Evolutionary conservation across 2,113 vertebrate species (phyloP).

Genomic region (Catagonus wagneri): DNA sequence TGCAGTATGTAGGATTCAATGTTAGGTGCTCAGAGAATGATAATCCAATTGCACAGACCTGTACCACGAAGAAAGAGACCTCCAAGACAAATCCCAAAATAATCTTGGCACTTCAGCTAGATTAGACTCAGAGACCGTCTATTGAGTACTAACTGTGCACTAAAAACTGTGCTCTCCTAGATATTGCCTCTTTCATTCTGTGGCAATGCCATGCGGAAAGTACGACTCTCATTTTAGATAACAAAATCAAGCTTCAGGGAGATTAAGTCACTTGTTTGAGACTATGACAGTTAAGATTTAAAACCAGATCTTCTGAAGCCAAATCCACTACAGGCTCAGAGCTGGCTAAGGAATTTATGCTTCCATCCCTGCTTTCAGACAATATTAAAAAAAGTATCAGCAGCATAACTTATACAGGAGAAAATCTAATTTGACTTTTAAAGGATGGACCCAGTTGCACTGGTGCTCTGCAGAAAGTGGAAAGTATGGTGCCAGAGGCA

Average conservation of each 20-base stretch:
- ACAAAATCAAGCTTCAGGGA: slow-evolving; percentile 4
- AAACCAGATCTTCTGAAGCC: slow-evolving; percentile 10
- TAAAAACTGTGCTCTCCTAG: neutral
- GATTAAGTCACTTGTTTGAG: neutral
- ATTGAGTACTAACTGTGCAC: neutral
- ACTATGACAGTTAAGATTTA: neutral
- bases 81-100: neutral
- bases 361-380: neutral
- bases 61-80: neutral
- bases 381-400: slow-evolving; percentile 69
- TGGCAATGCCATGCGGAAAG: neutral
- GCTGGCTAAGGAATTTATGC: neutral
- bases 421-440: slow-evolving; percentile 82
- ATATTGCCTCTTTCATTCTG: neutral
- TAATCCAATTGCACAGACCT: neutral
- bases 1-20: neutral
- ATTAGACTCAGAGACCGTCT: neutral
- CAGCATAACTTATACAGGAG: slow-evolving; percentile 64
- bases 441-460: slow-evolving; percentile 74
- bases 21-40: neutral
- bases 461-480: slow-evolving; percentile 78
- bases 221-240: neutral
- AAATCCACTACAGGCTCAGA: neutral
- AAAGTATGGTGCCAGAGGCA: slow-evolving; percentile 81
- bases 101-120: neutral